These are phyloP conservation scores for Cololabis saira DNA, from an alignment of 2,113 vertebrate genomes.

Conservation along the genomic window DNA sequence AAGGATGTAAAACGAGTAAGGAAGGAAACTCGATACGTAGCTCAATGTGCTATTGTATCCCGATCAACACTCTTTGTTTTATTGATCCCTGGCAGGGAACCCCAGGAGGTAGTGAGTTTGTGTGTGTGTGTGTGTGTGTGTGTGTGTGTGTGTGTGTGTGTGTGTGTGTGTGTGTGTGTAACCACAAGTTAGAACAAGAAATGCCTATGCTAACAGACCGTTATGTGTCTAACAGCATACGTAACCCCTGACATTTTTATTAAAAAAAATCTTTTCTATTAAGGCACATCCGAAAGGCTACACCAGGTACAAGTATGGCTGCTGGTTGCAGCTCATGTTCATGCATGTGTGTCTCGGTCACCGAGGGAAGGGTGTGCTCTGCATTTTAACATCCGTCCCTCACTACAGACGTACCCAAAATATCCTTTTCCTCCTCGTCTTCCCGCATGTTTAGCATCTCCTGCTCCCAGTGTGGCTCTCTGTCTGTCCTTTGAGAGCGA, in stretches of 20 bases:
- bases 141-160: too few species aligned
- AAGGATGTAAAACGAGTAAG: constrained; percentile 19
- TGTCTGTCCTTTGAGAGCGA: constrained; percentile 27
- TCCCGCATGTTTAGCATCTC: constrained; percentile 1
- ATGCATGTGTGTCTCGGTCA: constrained; percentile 58
- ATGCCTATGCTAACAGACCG: too few species aligned
- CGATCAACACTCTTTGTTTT: constrained; percentile 7
- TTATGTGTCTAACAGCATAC: neutral
- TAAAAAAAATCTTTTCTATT: neutral
- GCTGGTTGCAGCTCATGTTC: constrained; percentile 53
- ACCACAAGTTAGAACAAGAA: too few species aligned
- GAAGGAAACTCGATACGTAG: constrained; percentile 30
- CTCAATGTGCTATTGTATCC: constrained; percentile 14
- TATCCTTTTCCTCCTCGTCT: neutral
- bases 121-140: too few species aligned
- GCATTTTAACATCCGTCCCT: constrained; percentile 62
- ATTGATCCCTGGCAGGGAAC: constrained; percentile 49
- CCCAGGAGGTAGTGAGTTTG: neutral
- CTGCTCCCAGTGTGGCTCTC: too few species aligned
- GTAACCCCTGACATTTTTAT: neutral
- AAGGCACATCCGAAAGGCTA: neutral
- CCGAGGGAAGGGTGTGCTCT: constrained; percentile 59
- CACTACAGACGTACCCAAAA: constrained; percentile 12
- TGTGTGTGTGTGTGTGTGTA: neutral
- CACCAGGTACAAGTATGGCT: constrained; percentile 23